Evolutionary conservation across 2,888 invertebrate genomes (phyloP).

Genomic region (Cynaeus angustus): DNA sequence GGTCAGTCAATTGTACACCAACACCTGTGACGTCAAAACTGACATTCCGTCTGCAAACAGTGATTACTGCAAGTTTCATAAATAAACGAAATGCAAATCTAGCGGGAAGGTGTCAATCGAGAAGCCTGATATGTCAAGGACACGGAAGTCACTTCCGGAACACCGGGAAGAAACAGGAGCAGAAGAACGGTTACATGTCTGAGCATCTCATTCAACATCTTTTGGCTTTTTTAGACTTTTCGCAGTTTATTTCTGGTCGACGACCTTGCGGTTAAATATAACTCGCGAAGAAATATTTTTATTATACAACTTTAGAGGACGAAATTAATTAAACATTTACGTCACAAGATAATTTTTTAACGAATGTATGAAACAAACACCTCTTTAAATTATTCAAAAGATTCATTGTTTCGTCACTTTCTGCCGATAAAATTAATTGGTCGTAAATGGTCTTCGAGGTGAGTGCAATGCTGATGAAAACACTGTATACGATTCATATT

Average conservation of each 20-base stretch:
- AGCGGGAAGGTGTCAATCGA: slow-evolving; percentile 10
- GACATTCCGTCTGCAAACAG: slow-evolving; percentile 26
- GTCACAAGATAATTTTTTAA: slow-evolving; percentile 26
- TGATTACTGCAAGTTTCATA: slow-evolving; percentile 21
- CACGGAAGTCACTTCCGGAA: not conserved
- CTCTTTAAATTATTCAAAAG: slow-evolving; percentile 29
- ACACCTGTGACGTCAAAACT: slow-evolving; percentile 36
- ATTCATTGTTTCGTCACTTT: slow-evolving; percentile 30
- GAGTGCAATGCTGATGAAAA: not conserved
- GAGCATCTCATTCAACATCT: slow-evolving; percentile 7
- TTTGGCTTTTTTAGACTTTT: slow-evolving; percentile 6
- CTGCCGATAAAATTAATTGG: slow-evolving; percentile 13
- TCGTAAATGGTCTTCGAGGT: slow-evolving; percentile 18
- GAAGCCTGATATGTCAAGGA: slow-evolving; percentile 12
- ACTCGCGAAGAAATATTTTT: slow-evolving; percentile 39
- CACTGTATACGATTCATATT: slow-evolving; percentile 19
- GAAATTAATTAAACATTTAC: slow-evolving; percentile 41
- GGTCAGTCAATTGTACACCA: slow-evolving; percentile 25
- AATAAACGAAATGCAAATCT: slow-evolving; percentile 13
- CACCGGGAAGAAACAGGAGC: not conserved
- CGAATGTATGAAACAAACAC: slow-evolving; percentile 18
- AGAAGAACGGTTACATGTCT: not conserved
- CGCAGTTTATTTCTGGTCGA: slow-evolving; percentile 36
- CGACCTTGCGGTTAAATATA: slow-evolving; percentile 42
- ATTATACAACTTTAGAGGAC: slow-evolving; percentile 37